Evolutionary conservation across 2,888 invertebrate genomes (phyloP).

Genomic region (Andricus curvator): DNA sequence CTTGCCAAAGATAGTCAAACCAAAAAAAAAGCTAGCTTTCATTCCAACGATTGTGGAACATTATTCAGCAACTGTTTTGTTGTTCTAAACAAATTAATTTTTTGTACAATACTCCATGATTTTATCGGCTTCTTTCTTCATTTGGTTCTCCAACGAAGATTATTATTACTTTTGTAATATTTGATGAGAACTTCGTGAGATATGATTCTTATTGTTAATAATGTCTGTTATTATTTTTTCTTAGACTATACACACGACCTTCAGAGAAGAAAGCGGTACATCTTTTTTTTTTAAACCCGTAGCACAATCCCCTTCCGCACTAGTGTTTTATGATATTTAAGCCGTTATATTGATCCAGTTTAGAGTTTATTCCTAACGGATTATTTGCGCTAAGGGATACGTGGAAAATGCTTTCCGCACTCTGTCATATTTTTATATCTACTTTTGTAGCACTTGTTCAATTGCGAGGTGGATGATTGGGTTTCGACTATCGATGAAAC

Average conservation of each 20-base stretch:
- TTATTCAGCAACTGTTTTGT: neutral
- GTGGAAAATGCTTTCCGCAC: constrained; percentile 30
- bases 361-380: constrained; percentile 10
- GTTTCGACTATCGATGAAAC: constrained; percentile 2
- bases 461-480: constrained; percentile 9
- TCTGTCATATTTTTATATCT: constrained; percentile 34
- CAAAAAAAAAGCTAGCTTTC: neutral
- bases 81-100: neutral
- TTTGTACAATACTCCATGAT: neutral
- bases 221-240: constrained; percentile 63
- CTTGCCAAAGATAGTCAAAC: neutral
- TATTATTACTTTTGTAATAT: constrained; percentile 65
- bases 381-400: constrained; percentile 19
- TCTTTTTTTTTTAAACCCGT: constrained; percentile 40
- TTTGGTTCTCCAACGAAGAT: constrained; percentile 21
- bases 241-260: constrained; percentile 53
- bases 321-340: constrained; percentile 15
- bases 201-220: constrained; percentile 67
- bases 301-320: constrained; percentile 7
- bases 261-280: constrained; percentile 39
- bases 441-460: constrained; percentile 39
- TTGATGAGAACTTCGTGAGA: constrained; percentile 65
- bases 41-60: neutral
- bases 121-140: neutral
- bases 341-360: constrained; percentile 5